These are phyloP conservation scores for Ramazzottius varieornatus DNA, from an alignment of 2,888 invertebrate genomes.

Conservation along the genomic window DNA sequence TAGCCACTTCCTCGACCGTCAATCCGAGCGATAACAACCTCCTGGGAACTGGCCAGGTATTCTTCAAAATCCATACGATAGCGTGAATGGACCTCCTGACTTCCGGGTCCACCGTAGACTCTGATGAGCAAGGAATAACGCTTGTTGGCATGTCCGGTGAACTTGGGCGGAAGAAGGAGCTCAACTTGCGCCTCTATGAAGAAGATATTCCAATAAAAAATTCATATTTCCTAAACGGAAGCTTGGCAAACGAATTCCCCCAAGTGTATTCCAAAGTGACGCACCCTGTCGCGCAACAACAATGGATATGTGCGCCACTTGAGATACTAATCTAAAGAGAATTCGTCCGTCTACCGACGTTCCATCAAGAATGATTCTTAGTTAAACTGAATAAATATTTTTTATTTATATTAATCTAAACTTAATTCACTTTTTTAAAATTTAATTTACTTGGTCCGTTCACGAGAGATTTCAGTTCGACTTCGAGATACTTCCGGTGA, in stretches of 20 bases:
- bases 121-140: neutral
- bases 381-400: too few species aligned
- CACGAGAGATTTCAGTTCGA: neutral
- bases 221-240: too few species aligned
- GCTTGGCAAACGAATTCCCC: too few species aligned
- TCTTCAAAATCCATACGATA: neutral
- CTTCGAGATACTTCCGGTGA: neutral
- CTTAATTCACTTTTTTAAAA: too few species aligned
- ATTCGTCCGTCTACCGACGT: too few species aligned
- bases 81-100: neutral
- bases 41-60: neutral
- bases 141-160: neutral
- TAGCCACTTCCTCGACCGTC: neutral
- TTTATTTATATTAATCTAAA: too few species aligned
- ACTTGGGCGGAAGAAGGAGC: neutral
- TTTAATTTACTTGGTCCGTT: neutral
- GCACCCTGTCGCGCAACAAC: too few species aligned
- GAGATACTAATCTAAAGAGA: too few species aligned
- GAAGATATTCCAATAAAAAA: neutral
- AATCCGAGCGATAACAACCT: neutral
- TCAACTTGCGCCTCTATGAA: neutral
- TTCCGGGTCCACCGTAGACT: neutral
- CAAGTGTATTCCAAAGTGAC: too few species aligned
- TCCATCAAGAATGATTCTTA: too few species aligned
- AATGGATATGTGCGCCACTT: too few species aligned